Evolutionary conservation across 2,888 invertebrate genomes (phyloP).

Genomic region (Incurvaria masculella): DNA sequence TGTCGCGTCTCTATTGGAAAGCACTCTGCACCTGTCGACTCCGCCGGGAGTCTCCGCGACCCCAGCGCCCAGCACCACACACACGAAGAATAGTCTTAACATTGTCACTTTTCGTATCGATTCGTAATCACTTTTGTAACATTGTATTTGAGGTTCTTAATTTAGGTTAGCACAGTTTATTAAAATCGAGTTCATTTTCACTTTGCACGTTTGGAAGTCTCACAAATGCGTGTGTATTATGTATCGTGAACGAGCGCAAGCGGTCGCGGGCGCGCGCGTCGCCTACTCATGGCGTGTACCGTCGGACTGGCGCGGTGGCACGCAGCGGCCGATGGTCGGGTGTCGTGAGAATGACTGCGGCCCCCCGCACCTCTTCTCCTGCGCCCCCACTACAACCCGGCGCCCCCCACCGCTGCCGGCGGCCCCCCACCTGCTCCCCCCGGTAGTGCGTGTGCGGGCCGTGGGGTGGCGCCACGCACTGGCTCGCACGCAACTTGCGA

Average conservation of each 20-base stretch:
- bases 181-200: too few relatives aligned
- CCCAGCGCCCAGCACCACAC: not conserved
- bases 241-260: not conserved
- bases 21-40: constrained; percentile 43
- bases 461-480: not conserved
- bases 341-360: not conserved
- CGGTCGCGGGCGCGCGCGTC: not conserved
- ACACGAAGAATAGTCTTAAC: not conserved
- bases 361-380: not conserved
- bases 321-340: not conserved
- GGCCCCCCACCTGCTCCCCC: not conserved
- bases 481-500: not conserved
- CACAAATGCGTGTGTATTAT: too few relatives aligned
- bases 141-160: too few relatives aligned
- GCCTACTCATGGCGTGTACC: not conserved
- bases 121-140: too few relatives aligned
- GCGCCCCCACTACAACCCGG: not conserved
- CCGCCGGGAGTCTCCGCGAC: not conserved
- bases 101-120: not conserved
- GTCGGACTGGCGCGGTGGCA: not conserved
- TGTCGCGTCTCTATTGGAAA: constrained; percentile 43
- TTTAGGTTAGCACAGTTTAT: too few relatives aligned
- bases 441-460: not conserved
- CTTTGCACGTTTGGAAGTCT: too few relatives aligned
- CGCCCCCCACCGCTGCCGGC: not conserved